Evolutionary conservation across 2,888 invertebrate species (phyloP).

Genomic region (Nemotelus pantherinus): DNA sequence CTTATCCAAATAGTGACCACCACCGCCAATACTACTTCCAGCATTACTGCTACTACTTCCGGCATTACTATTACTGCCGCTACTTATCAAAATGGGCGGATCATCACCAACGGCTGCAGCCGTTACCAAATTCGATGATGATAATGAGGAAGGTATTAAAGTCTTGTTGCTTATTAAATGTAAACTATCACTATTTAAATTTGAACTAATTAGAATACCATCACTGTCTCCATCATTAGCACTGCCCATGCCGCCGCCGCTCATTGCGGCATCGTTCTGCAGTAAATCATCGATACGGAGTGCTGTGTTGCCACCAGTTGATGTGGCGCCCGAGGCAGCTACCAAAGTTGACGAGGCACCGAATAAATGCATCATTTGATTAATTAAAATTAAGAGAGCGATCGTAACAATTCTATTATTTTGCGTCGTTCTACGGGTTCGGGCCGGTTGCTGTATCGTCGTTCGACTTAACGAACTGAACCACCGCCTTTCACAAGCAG

Average conservation of each 20-base stretch:
- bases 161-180: constrained; percentile 24
- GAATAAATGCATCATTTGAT: constrained; percentile 27
- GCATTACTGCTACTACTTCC: constrained; percentile 48
- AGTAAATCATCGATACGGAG: background rate
- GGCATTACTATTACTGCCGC: constrained; percentile 43
- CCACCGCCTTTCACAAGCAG: too few relatives aligned
- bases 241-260: background rate
- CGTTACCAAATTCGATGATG: constrained; percentile 35
- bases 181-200: constrained; percentile 34
- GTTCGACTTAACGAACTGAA: too few relatives aligned
- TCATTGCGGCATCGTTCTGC: constrained; percentile 1
- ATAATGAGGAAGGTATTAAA: constrained; percentile 18
- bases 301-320: background rate
- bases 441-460: too few relatives aligned
- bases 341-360: background rate
- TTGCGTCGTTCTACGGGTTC: too few relatives aligned
- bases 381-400: constrained; percentile 19
- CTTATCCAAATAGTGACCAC: constrained; percentile 67
- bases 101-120: constrained; percentile 45
- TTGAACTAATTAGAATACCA: constrained; percentile 14
- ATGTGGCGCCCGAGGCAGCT: background rate
- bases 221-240: background rate
- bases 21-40: constrained; percentile 49
- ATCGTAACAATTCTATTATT: background rate
- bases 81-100: constrained; percentile 12